These are phyloP conservation scores for Corbicula japonica DNA, from an alignment of 2,888 invertebrate genomes.

Conservation along the genomic window DNA sequence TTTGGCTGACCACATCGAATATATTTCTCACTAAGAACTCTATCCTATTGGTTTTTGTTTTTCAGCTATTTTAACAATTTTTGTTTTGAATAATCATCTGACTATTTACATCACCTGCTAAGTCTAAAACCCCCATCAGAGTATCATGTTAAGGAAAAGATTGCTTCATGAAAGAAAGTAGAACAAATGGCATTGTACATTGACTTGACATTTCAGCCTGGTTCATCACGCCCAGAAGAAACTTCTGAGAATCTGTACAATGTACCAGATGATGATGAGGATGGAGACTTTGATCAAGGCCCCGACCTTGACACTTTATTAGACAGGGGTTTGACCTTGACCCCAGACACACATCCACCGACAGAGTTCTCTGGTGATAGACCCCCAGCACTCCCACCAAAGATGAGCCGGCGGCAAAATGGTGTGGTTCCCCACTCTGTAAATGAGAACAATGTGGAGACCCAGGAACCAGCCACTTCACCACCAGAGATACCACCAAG, in stretches of 20 bases:
- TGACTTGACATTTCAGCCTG: too few species aligned
- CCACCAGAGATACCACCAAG: slow-evolving; percentile 79
- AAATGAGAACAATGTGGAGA: slow-evolving; percentile 32
- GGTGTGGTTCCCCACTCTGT: slow-evolving; percentile 67
- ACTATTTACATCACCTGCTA: too few species aligned
- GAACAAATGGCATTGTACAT: too few species aligned
- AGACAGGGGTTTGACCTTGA: slow-evolving; percentile 81
- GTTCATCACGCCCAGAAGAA: slow-evolving; percentile 11
- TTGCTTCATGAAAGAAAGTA: too few species aligned
- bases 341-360: slow-evolving; percentile 76
- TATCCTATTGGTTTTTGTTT: too few species aligned
- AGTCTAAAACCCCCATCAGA: too few species aligned
- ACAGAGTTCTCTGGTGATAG: slow-evolving; percentile 84
- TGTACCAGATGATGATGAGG: slow-evolving; percentile 56
- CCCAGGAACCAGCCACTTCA: slow-evolving; percentile 49
- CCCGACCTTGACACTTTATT: slow-evolving; percentile 79
- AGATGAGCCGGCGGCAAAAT: slow-evolving; percentile 74
- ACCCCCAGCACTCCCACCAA: slow-evolving; percentile 81
- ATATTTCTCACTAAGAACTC: too few species aligned
- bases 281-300: slow-evolving; percentile 69
- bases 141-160: too few species aligned
- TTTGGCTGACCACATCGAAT: too few species aligned
- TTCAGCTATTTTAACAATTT: too few species aligned
- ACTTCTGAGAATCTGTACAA: slow-evolving; percentile 44
- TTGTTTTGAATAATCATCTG: too few species aligned